These are phyloP conservation scores for Chalcis sispes DNA, from an alignment of 2,888 invertebrate species.

Conservation along the genomic window DNA sequence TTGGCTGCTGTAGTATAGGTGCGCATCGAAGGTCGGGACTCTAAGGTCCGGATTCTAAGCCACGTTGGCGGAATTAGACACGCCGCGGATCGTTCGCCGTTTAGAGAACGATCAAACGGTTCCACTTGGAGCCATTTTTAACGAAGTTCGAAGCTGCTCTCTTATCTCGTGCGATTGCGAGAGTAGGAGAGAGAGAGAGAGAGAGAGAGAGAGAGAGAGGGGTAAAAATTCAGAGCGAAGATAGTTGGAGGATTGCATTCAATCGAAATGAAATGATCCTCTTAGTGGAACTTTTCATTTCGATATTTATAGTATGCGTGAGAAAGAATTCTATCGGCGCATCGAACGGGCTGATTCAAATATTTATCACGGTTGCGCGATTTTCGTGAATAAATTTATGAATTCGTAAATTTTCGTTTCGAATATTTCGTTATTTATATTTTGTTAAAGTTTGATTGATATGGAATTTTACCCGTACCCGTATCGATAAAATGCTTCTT, in stretches of 20 bases:
- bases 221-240: not conserved
- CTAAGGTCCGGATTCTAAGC: not conserved
- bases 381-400: constrained; percentile 14
- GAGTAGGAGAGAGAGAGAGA: not conserved
- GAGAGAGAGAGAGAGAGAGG: not conserved
- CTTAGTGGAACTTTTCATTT: constrained; percentile 38
- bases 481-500: too few relatives aligned
- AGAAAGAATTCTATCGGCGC: not conserved
- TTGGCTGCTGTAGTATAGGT: too few relatives aligned
- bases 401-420: not conserved
- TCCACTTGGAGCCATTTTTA: constrained; percentile 12
- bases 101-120: constrained; percentile 18
- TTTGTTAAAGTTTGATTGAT: too few relatives aligned
- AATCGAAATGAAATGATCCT: constrained; percentile 41
- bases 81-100: constrained; percentile 2
- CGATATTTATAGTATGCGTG: constrained; percentile 29
- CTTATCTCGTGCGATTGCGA: not conserved
- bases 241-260: too few relatives aligned
- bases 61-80: constrained; percentile 23
- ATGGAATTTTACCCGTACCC: too few relatives aligned
- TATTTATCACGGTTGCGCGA: constrained; percentile 39
- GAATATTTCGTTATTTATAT: constrained; percentile 10
- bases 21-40: not conserved
- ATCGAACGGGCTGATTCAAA: constrained; percentile 33
- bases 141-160: constrained; percentile 2